phyloP scores from a whole-genome alignment of 2,113 vertebrate genomes.

The Sapayoa aenigma region DNA sequence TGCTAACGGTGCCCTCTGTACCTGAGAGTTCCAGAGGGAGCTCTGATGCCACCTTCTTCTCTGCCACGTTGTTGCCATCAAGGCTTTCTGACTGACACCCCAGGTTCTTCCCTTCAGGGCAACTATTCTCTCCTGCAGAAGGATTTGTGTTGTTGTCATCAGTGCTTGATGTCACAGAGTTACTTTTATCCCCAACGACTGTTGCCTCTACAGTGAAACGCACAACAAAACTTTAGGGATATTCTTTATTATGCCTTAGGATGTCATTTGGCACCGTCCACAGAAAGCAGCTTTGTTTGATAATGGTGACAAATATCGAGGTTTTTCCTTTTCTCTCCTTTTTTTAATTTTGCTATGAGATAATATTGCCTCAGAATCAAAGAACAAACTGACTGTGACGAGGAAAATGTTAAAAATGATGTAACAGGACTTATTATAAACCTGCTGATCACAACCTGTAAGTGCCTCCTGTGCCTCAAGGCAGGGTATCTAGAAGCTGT shows the following conservation, averaged over 20 bases:
- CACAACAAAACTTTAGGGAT: constrained; percentile 79
- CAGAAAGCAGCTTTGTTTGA: constrained; percentile 4
- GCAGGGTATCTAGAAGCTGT: not conserved
- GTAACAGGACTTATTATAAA: not conserved
- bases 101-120: constrained; percentile 81
- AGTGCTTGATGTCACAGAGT: constrained; percentile 74
- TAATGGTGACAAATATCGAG: not conserved
- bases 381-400: not conserved
- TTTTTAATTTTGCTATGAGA: not conserved
- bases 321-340: not conserved
- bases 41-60: constrained; percentile 78
- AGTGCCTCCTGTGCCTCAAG: not conserved
- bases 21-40: constrained; percentile 82
- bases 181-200: constrained; percentile 80
- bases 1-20: constrained; percentile 76
- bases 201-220: constrained; percentile 80
- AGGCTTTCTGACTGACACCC: constrained; percentile 72
- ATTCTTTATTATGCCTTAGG: constrained; percentile 57
- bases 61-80: constrained; percentile 76
- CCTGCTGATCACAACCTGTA: not conserved
- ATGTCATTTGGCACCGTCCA: constrained; percentile 39
- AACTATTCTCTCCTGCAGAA: constrained; percentile 78
- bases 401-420: not conserved
- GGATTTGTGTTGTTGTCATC: constrained; percentile 76
- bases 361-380: not conserved